These are phyloP conservation scores for Tipula vernalis DNA, from an alignment of 2,888 invertebrate species.

Conservation along the genomic window DNA sequence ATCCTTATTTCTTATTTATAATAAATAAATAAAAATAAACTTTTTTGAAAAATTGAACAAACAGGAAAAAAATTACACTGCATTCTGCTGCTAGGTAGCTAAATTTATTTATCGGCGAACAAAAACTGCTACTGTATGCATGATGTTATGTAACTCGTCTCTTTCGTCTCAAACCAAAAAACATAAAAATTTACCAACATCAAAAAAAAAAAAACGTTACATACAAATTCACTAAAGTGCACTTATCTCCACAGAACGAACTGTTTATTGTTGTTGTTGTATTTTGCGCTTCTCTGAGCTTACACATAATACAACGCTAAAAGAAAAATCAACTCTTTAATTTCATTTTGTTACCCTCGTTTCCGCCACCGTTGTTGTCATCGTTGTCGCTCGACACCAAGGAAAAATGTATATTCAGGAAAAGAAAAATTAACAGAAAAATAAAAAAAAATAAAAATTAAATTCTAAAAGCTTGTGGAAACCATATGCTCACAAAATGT, in stretches of 20 bases:
- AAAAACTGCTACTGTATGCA: not conserved
- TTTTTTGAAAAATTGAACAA: not conserved
- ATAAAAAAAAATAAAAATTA: not conserved
- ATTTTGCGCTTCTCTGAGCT: not conserved
- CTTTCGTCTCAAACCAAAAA: not conserved
- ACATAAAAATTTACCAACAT: not conserved
- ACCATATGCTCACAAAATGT: not conserved
- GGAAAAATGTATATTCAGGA: not conserved
- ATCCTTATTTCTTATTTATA: not conserved
- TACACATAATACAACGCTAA: not conserved
- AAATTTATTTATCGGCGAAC: not conserved
- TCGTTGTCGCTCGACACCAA: not conserved
- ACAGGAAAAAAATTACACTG: not conserved
- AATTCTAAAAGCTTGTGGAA: not conserved
- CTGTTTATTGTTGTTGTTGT: not conserved
- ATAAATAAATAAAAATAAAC: not conserved
- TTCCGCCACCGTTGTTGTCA: not conserved
- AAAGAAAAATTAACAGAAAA: not conserved
- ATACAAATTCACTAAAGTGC: not conserved
- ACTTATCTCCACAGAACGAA: not conserved
- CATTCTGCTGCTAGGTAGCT: not conserved
- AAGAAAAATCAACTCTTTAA: not conserved
- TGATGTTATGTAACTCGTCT: not conserved
- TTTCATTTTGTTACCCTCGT: not conserved
- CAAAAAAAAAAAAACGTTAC: not conserved